Percentiles rank a stretch among this genome's conserved stretches.
Conservation (phyloP, 2,888 invertebrate genomes). For the Sarcophaga rosellei region DNA sequence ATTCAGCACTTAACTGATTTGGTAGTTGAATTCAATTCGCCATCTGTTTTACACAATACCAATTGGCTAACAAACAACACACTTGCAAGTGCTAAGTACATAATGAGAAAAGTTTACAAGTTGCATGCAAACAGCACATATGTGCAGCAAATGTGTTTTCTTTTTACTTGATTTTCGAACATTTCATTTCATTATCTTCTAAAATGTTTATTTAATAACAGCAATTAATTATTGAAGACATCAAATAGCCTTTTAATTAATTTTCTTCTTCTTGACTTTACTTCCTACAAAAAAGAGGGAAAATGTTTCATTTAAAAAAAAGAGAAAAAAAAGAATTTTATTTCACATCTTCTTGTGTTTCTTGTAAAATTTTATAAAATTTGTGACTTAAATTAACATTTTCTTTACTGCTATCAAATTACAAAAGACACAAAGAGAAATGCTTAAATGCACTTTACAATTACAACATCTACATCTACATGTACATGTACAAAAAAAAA, state of each 20-base stretch:
- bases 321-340: slow-evolving; percentile 25
- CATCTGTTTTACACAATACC: no score
- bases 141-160: not conserved
- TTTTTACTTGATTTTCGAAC: not conserved
- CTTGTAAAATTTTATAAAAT: not conserved
- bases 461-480: slow-evolving; percentile 4
- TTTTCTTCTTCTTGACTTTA: no score
- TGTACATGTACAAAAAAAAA: not conserved
- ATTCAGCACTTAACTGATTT: no score
- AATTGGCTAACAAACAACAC: no score
- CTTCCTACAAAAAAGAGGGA: no score
- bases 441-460: slow-evolving; percentile 38
- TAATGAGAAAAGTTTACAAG: no score
- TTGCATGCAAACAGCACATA: no score
- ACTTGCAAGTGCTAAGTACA: no score
- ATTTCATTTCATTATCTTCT: not conserved
- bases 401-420: not conserved
- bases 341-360: not conserved
- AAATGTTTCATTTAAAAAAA: not conserved
- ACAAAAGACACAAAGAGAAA: not conserved
- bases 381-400: slow-evolving; percentile 28
- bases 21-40: no score
- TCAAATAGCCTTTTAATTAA: no score
- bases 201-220: no score
- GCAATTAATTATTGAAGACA: no score